Evolutionary conservation across 2,888 invertebrate genomes (phyloP).

Genomic region (Entomobrya multifasciata): DNA sequence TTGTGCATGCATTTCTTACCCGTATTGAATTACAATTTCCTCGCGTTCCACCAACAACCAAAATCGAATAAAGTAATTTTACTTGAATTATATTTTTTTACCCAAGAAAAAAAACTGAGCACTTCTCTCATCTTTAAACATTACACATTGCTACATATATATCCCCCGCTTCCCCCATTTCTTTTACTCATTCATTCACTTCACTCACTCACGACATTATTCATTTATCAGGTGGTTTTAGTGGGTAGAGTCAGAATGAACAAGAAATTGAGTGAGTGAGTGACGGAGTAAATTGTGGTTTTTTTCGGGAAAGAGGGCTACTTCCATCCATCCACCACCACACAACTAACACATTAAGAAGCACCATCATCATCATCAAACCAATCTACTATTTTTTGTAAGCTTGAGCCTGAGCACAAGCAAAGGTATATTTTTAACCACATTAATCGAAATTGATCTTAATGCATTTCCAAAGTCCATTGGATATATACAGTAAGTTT

Average conservation of each 20-base stretch:
- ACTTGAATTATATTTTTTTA: slow-evolving; percentile 36
- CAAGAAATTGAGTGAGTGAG: slow-evolving; percentile 3
- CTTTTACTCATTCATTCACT: slow-evolving; percentile 48
- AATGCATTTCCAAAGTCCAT: slow-evolving; percentile 77
- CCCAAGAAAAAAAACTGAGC: slow-evolving; percentile 48
- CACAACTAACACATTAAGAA: slow-evolving; percentile 44
- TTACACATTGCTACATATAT: background rate
- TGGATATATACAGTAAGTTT: slow-evolving; percentile 39
- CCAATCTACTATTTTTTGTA: background rate
- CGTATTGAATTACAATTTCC: slow-evolving; percentile 39
- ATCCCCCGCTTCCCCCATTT: background rate
- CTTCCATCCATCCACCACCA: background rate
- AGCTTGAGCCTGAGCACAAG: background rate
- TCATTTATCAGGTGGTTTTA: slow-evolving; percentile 68
- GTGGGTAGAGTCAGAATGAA: slow-evolving; percentile 1
- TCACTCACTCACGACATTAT: slow-evolving; percentile 52
- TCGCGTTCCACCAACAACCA: background rate
- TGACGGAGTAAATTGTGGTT: slow-evolving; percentile 53
- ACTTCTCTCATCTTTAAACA: slow-evolving; percentile 32
- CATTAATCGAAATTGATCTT: slow-evolving; percentile 78
- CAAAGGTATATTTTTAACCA: slow-evolving; percentile 50
- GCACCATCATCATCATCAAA: background rate
- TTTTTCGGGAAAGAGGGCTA: no score
- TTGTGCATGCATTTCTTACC: no score
- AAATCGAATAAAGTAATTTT: slow-evolving; percentile 36